Percentiles rank a stretch among this genome's conserved stretches.
Evolutionary conservation across 2,888 invertebrate species (phyloP).

Genomic region (Halocaridina rubra): DNA sequence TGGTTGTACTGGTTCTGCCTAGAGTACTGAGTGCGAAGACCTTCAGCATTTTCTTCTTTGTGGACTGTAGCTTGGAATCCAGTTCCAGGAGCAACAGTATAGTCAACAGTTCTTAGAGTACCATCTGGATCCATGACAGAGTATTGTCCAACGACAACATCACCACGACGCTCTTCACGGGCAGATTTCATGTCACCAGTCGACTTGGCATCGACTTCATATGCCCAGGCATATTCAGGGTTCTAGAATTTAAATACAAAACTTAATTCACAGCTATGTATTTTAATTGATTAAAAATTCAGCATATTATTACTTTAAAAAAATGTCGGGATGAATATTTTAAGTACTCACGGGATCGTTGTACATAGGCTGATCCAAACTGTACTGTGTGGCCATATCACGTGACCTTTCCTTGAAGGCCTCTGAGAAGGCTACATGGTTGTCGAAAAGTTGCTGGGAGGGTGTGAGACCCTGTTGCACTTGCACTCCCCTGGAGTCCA

Average conservation of each 20-base stretch:
- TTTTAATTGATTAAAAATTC: too few species aligned
- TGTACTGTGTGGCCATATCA: not conserved
- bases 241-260: not conserved
- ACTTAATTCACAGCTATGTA: not conserved
- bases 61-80: conserved; percentile 34
- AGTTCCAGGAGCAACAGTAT: conserved; percentile 22
- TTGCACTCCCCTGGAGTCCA: conserved; percentile 34
- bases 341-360: conserved; percentile 8
- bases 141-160: conserved; percentile 37
- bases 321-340: not conserved
- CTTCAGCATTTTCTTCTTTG: not conserved
- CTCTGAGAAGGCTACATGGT: conserved; percentile 19
- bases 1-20: not conserved
- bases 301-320: too few species aligned
- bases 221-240: conserved; percentile 30
- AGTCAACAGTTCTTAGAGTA: conserved; percentile 7
- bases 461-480: conserved; percentile 19
- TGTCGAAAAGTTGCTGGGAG: conserved; percentile 9
- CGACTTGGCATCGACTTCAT: conserved; percentile 26
- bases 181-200: conserved; percentile 40
- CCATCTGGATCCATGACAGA: conserved; percentile 31
- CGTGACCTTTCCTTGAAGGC: not conserved
- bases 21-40: not conserved
- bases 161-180: conserved; percentile 37
- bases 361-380: not conserved